phyloP scores from a whole-genome alignment of 2,113 vertebrate species.

The Microtus oregoni region DNA sequence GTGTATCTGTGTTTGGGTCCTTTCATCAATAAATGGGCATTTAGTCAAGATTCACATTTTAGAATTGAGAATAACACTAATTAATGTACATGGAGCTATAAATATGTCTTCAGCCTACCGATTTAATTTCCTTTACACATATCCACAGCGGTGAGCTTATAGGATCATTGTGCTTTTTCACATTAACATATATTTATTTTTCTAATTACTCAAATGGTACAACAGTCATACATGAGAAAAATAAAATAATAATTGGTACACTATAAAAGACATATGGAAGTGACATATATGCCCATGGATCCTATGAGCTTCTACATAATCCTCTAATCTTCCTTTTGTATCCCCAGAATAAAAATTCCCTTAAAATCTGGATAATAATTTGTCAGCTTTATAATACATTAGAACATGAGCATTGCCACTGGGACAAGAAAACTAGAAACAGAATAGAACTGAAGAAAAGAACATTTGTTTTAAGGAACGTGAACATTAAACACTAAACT shows the following conservation, averaged over 20 bases:
- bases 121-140: neutral
- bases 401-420: neutral
- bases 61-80: neutral
- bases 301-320: neutral
- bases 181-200: neutral
- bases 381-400: neutral
- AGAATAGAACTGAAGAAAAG: neutral
- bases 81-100: neutral
- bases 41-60: neutral
- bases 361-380: slow-evolving; percentile 34
- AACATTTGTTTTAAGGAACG: neutral
- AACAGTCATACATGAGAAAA: neutral
- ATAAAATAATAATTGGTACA: neutral
- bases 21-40: neutral
- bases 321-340: neutral
- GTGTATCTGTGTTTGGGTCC: neutral
- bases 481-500: neutral
- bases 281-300: neutral
- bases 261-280: neutral
- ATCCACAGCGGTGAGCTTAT: neutral
- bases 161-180: neutral
- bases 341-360: neutral
- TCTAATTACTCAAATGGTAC: neutral
- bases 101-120: neutral
- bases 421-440: neutral